Percentiles rank a stretch among this genome's conserved stretches.
phyloP scores from a whole-genome alignment of 2,113 vertebrate species.

The Anguilla rostrata region DNA sequence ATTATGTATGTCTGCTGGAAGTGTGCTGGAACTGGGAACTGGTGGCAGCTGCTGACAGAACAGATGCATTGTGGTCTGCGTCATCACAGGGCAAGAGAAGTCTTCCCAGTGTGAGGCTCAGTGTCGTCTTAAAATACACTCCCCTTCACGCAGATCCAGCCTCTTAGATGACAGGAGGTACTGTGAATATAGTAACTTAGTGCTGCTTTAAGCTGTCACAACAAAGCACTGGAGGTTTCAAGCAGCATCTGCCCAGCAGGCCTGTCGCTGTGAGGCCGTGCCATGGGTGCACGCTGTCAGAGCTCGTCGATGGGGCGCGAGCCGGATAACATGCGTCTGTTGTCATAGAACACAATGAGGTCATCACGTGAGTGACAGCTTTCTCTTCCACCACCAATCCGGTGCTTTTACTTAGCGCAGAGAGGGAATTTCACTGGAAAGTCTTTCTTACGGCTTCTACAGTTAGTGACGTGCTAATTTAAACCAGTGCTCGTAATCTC shows the following conservation, averaged over 20 bases:
- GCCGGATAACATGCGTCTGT: neutral
- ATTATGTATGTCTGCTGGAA: too few species aligned
- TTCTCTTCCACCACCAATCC: neutral
- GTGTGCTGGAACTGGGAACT: too few species aligned
- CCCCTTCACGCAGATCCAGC: neutral
- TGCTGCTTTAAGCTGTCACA: neutral
- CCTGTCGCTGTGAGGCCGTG: neutral
- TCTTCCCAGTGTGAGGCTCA: too few species aligned
- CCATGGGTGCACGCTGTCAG: too few species aligned
- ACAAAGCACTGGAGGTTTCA: neutral
- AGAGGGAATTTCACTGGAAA: neutral
- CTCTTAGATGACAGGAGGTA: neutral
- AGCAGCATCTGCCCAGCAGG: neutral
- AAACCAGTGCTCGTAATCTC: neutral
- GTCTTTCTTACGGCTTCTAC: neutral
- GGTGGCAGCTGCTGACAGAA: too few species aligned
- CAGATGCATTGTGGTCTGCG: too few species aligned
- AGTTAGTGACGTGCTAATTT: neutral
- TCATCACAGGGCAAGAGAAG: too few species aligned
- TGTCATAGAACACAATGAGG: neutral
- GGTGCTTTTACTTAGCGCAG: neutral
- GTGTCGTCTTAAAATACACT: neutral
- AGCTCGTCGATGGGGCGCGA: neutral
- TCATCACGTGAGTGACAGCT: neutral
- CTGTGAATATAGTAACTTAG: neutral